Conservation (phyloP, 2,797 vertebrate species). For the Tapera naevia region DNA sequence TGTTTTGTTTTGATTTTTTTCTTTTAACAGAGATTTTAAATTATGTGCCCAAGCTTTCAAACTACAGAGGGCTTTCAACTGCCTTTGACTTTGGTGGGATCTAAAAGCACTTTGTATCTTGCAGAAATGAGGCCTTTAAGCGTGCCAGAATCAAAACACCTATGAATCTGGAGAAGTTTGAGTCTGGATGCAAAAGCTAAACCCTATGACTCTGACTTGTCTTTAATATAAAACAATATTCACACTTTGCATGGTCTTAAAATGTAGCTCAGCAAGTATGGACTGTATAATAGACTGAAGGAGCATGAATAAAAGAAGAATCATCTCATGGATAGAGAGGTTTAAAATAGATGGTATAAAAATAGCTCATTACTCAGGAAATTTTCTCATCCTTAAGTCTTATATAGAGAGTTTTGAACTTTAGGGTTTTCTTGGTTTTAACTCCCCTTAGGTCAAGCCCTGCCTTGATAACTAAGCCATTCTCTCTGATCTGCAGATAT, state of each 20-base stretch:
- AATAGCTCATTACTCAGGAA: constrained; percentile 67
- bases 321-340: constrained; percentile 35
- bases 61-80: constrained; percentile 14
- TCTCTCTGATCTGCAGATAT: not conserved
- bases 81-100: not conserved
- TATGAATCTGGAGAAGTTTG: not conserved
- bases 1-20: not conserved
- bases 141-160: not conserved
- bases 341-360: constrained; percentile 66
- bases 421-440: not conserved
- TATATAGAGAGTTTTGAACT: constrained; percentile 32
- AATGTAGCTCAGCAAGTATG: constrained; percentile 13
- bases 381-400: constrained; percentile 46
- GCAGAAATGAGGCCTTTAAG: not conserved
- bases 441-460: not conserved
- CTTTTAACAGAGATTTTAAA: constrained; percentile 40
- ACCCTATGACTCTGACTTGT: not conserved
- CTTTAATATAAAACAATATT: constrained; percentile 33
- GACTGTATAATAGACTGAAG: constrained; percentile 20
- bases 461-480: not conserved
- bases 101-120: not conserved
- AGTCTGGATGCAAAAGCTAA: not conserved
- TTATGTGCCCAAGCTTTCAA: constrained; percentile 43
- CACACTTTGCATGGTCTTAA: constrained; percentile 17
- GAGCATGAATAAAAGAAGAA: constrained; percentile 44